Evolutionary conservation across 2,888 invertebrate genomes (phyloP).

Genomic region (Thera obeliscata): DNA sequence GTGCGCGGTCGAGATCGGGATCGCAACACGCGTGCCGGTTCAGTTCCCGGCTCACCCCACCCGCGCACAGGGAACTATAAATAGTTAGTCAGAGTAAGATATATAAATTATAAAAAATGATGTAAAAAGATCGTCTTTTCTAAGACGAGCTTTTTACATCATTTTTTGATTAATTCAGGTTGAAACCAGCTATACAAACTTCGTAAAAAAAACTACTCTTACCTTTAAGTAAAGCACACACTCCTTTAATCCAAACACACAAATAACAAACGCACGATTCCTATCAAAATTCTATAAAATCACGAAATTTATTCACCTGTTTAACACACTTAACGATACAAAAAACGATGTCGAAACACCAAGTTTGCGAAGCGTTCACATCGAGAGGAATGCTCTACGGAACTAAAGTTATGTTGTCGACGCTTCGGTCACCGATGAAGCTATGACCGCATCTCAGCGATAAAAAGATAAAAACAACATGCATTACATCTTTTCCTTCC

Average conservation of each 20-base stretch:
- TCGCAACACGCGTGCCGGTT: not conserved
- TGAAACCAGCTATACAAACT: no score
- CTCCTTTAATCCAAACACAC: constrained; percentile 5
- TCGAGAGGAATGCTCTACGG: constrained; percentile 62
- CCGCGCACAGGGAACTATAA: constrained; percentile 40
- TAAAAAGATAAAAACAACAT: constrained; percentile 46
- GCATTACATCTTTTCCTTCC: constrained; percentile 54
- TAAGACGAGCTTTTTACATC: no score
- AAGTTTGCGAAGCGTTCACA: constrained; percentile 58
- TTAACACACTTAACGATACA: constrained; percentile 33
- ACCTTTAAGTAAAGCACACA: constrained; percentile 14
- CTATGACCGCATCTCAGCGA: constrained; percentile 43
- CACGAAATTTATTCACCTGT: constrained; percentile 32
- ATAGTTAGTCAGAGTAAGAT: constrained; percentile 59
- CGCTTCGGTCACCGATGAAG: constrained; percentile 50
- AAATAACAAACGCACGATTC: constrained; percentile 20
- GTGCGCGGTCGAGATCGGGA: constrained; percentile 38
- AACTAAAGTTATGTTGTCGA: constrained; percentile 75
- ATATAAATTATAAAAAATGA: no score
- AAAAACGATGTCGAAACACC: constrained; percentile 18
- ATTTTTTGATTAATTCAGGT: no score
- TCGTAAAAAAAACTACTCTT: not conserved
- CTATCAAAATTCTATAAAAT: constrained; percentile 19
- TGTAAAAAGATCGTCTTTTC: no score
- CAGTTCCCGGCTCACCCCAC: constrained; percentile 32